Evolutionary conservation across 1,140 invertebrate species (phyloP).

Genomic region (Lasioglossum baleicum): DNA sequence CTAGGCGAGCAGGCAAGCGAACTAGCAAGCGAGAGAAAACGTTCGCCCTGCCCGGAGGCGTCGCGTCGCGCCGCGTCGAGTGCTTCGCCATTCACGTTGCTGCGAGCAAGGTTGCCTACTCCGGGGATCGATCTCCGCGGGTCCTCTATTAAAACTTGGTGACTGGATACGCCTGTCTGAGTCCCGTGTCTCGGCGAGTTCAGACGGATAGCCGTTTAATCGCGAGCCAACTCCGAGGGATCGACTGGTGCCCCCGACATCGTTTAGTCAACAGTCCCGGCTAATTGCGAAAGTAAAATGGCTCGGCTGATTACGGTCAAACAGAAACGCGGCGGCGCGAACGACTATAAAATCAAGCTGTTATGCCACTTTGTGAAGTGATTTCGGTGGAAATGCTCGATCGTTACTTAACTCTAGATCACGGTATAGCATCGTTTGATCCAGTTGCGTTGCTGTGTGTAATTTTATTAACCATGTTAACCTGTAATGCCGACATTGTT

Average conservation of each 20-base stretch:
- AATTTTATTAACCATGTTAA: too few relatives aligned
- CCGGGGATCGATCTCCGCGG: constrained; percentile 51
- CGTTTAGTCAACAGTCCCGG: constrained; percentile 29
- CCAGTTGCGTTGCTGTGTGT: too few relatives aligned
- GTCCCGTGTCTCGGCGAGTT: not conserved
- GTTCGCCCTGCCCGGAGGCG: too few relatives aligned
- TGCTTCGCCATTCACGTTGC: too few relatives aligned
- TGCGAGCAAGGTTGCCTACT: not conserved
- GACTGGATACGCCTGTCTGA: not conserved
- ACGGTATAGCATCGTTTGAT: too few relatives aligned
- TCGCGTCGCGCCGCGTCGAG: too few relatives aligned
- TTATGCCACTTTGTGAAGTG: not conserved
- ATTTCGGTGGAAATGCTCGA: not conserved
- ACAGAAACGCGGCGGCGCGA: not conserved
- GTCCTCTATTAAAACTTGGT: constrained; percentile 50
- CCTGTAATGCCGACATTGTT: too few relatives aligned
- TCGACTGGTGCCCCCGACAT: not conserved
- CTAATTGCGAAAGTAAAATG: constrained; percentile 36
- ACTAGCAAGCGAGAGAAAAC: too few relatives aligned
- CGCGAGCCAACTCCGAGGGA: constrained; percentile 6
- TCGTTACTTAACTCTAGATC: too few relatives aligned
- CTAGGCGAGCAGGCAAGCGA: too few relatives aligned
- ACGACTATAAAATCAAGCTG: too few relatives aligned
- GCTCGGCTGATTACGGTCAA: not conserved
- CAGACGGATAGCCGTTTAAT: not conserved